phyloP scores from a whole-genome alignment of 2,113 vertebrate species.

The Smithornis capensis region DNA sequence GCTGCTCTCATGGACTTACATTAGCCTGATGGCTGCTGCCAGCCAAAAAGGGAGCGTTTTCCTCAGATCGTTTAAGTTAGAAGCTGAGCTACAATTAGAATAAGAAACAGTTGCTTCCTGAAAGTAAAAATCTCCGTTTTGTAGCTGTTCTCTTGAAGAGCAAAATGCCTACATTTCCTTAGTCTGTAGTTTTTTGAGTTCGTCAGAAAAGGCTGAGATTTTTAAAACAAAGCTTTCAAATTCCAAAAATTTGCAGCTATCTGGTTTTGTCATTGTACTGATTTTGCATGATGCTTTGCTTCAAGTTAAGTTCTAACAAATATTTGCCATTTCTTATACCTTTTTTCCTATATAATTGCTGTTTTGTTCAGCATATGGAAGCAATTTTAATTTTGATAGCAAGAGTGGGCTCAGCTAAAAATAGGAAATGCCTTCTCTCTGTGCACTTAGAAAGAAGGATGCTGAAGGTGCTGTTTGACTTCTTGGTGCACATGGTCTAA shows the following conservation, averaged over 20 bases:
- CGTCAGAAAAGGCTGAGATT: not conserved
- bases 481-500: not conserved
- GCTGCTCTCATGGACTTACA: not conserved
- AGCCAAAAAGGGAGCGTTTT: not conserved
- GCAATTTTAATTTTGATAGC: not conserved
- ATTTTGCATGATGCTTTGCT: not conserved
- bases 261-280: not conserved
- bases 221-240: not conserved
- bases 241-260: not conserved
- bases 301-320: not conserved
- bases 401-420: conserved; percentile 23
- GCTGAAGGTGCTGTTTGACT: not conserved
- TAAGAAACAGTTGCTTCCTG: not conserved
- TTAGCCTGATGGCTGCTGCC: not conserved
- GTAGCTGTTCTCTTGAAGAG: not conserved
- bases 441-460: not conserved
- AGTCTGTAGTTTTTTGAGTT: not conserved
- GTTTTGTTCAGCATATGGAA: conserved; percentile 1
- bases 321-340: not conserved
- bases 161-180: not conserved
- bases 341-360: not conserved
- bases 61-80: not conserved
- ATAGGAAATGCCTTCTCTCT: not conserved
- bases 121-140: not conserved
- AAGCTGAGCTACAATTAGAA: not conserved